Percentiles rank a stretch among this genome's conserved stretches.
These are phyloP conservation scores for Ptychochromis oligacanthus DNA, from an alignment of 2,113 vertebrate species.

Conservation along the genomic window DNA sequence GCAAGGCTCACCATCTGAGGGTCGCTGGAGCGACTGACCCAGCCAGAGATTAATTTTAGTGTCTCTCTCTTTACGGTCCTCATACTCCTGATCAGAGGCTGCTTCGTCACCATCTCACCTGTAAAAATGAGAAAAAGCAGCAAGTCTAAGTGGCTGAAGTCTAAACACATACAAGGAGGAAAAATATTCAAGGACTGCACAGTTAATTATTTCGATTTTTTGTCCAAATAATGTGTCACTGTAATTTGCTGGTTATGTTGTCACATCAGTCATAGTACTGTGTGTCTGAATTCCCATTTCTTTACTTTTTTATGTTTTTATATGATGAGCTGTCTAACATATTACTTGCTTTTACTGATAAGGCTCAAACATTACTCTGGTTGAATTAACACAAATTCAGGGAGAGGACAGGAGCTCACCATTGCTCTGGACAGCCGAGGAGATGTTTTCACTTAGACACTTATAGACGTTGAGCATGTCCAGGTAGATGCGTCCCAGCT, in stretches of 20 bases:
- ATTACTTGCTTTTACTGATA: not conserved
- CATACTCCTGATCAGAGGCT: constrained; percentile 98
- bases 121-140: not conserved
- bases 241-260: not conserved
- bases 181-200: not conserved
- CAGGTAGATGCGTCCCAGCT: constrained; percentile 97
- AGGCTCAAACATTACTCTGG: not conserved
- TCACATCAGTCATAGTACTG: accelerated
- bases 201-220: not conserved
- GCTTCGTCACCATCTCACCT: constrained; percentile 99
- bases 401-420: constrained; percentile 72
- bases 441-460: constrained; percentile 99
- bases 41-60: constrained; percentile 97
- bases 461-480: constrained; percentile 99
- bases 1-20: constrained; percentile 93
- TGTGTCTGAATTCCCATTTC: not conserved
- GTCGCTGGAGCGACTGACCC: constrained; percentile 98
- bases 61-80: constrained; percentile 99
- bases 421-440: constrained; percentile 97
- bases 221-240: too few species aligned
- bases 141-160: not conserved
- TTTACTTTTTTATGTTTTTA: not conserved
- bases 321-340: not conserved
- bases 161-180: not conserved
- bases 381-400: not conserved